Percentiles rank a stretch among this genome's conserved stretches.
Conservation (phyloP, 2,113 vertebrate genomes). For the Eolophus roseicapilla region DNA sequence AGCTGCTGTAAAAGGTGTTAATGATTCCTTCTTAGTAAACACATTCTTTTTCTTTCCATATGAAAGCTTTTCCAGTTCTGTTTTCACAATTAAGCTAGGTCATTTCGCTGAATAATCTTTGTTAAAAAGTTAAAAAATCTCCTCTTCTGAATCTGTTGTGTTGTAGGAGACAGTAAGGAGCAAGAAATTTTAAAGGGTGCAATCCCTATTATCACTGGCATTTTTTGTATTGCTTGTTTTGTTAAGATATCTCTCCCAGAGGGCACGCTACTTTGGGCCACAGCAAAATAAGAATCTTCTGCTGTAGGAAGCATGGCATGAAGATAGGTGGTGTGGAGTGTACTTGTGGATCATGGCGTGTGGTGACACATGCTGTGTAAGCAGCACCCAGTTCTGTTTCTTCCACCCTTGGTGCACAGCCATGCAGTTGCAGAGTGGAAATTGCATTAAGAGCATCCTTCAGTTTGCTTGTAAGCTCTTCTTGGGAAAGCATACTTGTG, state of each 20-base stretch:
- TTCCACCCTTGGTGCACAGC: not conserved
- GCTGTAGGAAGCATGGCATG: fast-evolving
- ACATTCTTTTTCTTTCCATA: not conserved
- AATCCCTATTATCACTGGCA: not conserved
- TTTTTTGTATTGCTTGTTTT: not conserved
- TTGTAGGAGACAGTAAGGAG: not conserved
- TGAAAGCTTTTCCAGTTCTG: not conserved
- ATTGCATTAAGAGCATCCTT: not conserved
- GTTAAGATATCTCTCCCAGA: not conserved
- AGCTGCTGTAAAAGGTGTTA: not conserved
- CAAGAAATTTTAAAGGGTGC: not conserved
- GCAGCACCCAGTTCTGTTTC: fast-evolving
- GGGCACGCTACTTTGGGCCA: not conserved
- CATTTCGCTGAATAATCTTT: not conserved
- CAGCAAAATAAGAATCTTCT: not conserved
- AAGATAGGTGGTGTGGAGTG: not conserved
- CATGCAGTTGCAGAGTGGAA: not conserved
- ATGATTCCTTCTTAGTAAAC: not conserved
- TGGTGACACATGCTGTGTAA: fast-evolving
- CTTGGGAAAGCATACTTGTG: not conserved
- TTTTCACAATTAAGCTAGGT: not conserved
- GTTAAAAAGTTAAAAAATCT: not conserved
- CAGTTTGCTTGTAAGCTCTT: not conserved
- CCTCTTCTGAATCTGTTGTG: not conserved
- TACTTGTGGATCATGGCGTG: not conserved